Evolutionary conservation across 2,888 invertebrate species (phyloP), one percentile per base, ranked within the genome.

Genomic region (Malthinus seriepunctatus): DNA sequence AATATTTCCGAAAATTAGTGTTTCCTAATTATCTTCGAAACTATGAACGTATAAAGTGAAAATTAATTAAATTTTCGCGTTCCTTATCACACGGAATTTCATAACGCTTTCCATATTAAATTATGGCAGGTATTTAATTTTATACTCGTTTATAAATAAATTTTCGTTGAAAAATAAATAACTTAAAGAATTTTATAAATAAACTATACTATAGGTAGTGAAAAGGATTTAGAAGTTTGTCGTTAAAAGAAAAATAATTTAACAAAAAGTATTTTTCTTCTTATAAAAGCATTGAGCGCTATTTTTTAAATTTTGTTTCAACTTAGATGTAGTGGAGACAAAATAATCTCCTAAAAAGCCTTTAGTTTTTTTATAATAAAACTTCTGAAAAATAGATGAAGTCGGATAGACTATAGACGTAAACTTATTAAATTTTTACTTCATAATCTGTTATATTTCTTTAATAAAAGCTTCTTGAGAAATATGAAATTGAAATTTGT

Each of bases 31-130:
- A 42, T 9, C 15, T 15, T 23, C 15, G 39, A 23, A 15, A 42
- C 23, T 47, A 32, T 38, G 8, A 8, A 4, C 32, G 15, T 32
- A n/a, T n/a, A 38, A 52, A 52, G 52, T 34, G 39, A 8, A 47
- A 12, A 52, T 48, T 56, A 58, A 58, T 58, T 48, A 39, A 44
- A 7, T 50, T 44, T 58, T 10, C 57, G 52, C 57, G 52, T 58
- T 49, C 35, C 52, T 58, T 58, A 58, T 39, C 51, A 53, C 48
- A 31, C 12, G 52, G 57, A 58, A 58, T 58, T 58, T 58, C 57
- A 58, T 53, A 58, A 58, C 52, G 44, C 10, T 48, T 32, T 39
- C 38, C 14, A 48, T 51, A 57, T 52, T 10, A 52, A 51, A 23
- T 5, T 23, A 5, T 23, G 5, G 2, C 23, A 23, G 5, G 5